Evolutionary conservation across 2,113 vertebrate species (phyloP).

Genomic region (Trematomus loennbergii): DNA sequence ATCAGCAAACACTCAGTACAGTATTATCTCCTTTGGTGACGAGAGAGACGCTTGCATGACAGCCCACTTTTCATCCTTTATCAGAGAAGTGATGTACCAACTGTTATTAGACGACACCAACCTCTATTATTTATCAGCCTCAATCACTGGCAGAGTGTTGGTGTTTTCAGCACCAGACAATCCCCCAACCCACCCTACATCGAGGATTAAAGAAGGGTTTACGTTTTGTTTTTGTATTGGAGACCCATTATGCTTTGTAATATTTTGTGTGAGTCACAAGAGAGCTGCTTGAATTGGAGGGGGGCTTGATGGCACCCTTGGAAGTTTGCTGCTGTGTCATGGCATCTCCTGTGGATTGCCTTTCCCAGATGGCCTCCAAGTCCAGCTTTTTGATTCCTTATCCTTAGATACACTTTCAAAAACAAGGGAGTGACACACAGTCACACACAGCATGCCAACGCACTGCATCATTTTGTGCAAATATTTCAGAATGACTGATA

Average conservation of each 20-base stretch:
- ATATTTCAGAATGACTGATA: no score
- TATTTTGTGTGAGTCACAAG: not conserved
- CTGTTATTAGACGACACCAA: conserved; percentile 20
- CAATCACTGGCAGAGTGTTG: not conserved
- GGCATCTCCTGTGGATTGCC: conserved; percentile 8
- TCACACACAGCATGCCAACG: not conserved
- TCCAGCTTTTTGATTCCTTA: not conserved
- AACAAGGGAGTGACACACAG: not conserved
- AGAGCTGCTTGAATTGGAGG: not conserved
- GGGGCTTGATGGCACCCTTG: not conserved
- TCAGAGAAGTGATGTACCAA: not conserved
- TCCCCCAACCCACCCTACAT: not conserved
- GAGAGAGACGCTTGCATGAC: not conserved
- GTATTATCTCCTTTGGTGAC: not conserved
- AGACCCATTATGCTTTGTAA: not conserved
- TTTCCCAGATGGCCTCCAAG: conserved; percentile 4
- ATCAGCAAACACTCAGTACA: conserved; percentile 37
- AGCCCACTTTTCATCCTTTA: not conserved
- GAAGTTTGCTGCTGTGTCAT: not conserved
- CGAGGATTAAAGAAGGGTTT: not conserved
- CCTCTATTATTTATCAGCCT: not conserved
- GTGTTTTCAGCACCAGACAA: not conserved
- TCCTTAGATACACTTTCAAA: not conserved
- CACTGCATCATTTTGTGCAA: not conserved
- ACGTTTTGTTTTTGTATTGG: not conserved